Percentiles rank a stretch among this genome's conserved stretches.
phyloP scores from a whole-genome alignment of 2,113 vertebrate species.

The Cavia porcellus region DNA sequence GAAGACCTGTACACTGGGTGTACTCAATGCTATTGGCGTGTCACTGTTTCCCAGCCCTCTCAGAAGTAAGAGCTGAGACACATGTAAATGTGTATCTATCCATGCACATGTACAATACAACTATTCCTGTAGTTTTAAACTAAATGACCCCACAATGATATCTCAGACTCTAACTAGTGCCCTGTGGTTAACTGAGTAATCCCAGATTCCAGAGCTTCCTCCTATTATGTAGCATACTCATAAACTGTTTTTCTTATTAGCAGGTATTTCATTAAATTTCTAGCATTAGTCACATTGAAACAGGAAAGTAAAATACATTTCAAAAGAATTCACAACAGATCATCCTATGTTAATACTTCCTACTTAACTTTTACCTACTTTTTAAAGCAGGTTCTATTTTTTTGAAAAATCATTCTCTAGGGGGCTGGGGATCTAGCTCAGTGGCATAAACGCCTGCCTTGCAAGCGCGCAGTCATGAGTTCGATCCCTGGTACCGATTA shows the following conservation, averaged over 20 bases:
- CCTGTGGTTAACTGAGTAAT: conserved; percentile 22
- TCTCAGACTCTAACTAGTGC: background rate
- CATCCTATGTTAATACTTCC: background rate
- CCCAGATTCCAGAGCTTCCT: background rate
- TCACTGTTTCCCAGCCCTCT: background rate
- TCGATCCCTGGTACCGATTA: too few species aligned
- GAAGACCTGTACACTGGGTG: background rate
- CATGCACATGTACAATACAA: background rate
- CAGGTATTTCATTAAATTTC: background rate
- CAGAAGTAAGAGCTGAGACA: background rate
- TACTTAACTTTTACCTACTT: background rate
- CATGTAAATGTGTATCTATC: background rate
- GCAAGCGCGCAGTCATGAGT: too few species aligned
- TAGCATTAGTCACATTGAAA: background rate
- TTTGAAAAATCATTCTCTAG: background rate
- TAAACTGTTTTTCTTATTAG: background rate
- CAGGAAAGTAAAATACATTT: background rate
- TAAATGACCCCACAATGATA: background rate
- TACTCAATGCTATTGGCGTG: background rate
- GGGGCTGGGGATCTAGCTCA: too few species aligned
- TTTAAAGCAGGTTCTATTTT: background rate
- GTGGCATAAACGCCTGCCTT: too few species aligned
- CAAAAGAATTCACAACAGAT: background rate
- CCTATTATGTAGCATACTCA: background rate
- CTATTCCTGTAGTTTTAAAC: background rate